Percentiles rank a stretch among this genome's conserved stretches.
These are phyloP conservation scores for Meiosimyza decipiens DNA, from an alignment of 2,888 invertebrate genomes.

Conservation along the genomic window DNA sequence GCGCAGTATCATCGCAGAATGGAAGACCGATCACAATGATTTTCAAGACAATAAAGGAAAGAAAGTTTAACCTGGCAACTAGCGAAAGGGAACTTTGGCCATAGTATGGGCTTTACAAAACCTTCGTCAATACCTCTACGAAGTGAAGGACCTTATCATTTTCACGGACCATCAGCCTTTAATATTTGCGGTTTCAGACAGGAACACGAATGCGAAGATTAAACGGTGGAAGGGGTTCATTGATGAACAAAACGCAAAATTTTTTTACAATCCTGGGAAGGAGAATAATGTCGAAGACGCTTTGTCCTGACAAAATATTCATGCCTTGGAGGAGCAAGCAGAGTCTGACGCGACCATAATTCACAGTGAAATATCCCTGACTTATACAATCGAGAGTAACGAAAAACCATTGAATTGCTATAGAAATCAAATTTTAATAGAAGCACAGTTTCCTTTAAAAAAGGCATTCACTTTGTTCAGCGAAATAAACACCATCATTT, in stretches of 20 bases:
- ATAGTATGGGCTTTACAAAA: conserved; percentile 34
- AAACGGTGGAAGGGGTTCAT: too few relatives aligned
- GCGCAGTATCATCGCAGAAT: conserved; percentile 37
- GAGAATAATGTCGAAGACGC: conserved; percentile 38
- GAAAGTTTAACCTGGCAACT: too few relatives aligned
- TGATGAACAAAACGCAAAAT: too few relatives aligned
- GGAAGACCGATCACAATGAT: conserved; percentile 40
- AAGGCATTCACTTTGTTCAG: neutral
- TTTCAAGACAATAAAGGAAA: conserved; percentile 28
- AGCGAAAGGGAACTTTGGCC: too few relatives aligned
- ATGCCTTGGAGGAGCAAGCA: conserved; percentile 28
- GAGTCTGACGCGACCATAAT: conserved; percentile 12
- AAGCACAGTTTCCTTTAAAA: neutral
- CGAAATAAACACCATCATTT: neutral
- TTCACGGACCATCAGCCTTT: too few relatives aligned
- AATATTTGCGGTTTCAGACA: too few relatives aligned
- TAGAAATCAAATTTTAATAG: neutral
- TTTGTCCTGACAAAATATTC: conserved; percentile 34
- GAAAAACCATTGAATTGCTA: neutral
- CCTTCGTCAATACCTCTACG: conserved; percentile 37
- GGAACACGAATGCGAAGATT: too few relatives aligned
- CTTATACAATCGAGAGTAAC: neutral
- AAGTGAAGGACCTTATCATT: conserved; percentile 31
- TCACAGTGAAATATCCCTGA: neutral
- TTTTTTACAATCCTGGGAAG: conserved; percentile 10